Evolutionary conservation across 2,797 vertebrate species (phyloP).

Genomic region (Syncerus caffer): DNA sequence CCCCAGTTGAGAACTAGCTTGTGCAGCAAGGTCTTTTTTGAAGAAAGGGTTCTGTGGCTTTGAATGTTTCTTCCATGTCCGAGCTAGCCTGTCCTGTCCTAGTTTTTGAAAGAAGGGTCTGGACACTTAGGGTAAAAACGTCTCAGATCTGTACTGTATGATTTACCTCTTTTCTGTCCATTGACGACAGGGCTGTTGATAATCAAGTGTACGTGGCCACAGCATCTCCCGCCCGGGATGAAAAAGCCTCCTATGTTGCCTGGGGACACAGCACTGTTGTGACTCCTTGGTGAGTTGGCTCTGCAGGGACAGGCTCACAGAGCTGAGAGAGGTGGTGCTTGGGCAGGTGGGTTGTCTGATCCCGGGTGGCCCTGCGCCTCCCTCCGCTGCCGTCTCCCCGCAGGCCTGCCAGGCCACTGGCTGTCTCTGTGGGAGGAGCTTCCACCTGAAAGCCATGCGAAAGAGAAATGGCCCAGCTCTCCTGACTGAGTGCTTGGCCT

Average conservation of each 20-base stretch:
- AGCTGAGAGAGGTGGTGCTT: neutral
- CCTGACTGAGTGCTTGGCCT: neutral
- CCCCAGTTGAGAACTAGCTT: neutral
- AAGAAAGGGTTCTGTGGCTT: neutral
- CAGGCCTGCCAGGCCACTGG: neutral
- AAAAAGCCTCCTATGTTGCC: constrained; percentile 91
- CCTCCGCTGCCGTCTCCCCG: accelerated
- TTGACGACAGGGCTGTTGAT: constrained; percentile 90
- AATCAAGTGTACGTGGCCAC: constrained; percentile 95
- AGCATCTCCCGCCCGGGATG: constrained; percentile 93
- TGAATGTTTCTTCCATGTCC: neutral
- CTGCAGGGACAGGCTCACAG: neutral
- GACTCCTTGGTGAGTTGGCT: constrained; percentile 90
- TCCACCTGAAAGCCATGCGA: neutral
- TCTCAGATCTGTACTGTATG: neutral
- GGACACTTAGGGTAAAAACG: neutral
- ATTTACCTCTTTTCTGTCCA: constrained; percentile 18
- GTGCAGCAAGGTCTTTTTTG: neutral
- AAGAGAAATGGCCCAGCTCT: neutral
- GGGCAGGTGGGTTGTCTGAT: neutral
- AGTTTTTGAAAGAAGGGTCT: neutral
- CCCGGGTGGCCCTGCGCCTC: neutral
- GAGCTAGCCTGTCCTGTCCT: neutral
- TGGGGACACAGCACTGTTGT: constrained; percentile 98
- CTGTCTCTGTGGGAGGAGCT: neutral